Percentiles rank a stretch among this genome's conserved stretches.
Conservation (phyloP, 2,113 vertebrate genomes). For the Tichodroma muraria region DNA sequence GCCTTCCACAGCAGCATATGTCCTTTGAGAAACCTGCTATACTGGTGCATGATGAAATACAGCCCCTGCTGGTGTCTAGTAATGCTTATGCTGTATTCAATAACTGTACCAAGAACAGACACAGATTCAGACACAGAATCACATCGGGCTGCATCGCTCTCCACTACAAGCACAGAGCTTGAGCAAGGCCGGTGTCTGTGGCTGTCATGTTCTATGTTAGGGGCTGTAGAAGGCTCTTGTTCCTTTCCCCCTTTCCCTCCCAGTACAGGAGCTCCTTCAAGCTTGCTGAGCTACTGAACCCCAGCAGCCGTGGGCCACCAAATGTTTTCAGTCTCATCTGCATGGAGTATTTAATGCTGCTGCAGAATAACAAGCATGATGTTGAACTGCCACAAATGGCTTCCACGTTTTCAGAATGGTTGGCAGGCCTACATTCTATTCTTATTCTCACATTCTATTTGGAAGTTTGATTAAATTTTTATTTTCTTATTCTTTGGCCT, state of each 20-base stretch:
- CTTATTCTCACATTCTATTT: background rate
- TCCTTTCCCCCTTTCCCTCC: background rate
- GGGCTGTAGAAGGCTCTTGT: background rate
- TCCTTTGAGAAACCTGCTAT: background rate
- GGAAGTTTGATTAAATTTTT: background rate
- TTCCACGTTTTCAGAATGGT: background rate
- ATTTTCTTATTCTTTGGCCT: background rate
- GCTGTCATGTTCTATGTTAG: background rate
- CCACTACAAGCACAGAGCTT: background rate
- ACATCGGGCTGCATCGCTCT: background rate
- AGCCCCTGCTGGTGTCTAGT: background rate
- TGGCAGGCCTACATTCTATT: background rate
- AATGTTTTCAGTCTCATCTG: background rate
- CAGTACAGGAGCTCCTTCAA: background rate
- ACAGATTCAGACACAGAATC: background rate
- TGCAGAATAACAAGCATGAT: background rate
- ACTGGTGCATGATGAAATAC: background rate
- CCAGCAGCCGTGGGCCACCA: background rate
- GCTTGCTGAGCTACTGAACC: background rate
- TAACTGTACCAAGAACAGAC: background rate
- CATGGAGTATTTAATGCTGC: background rate
- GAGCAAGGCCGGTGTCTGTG: background rate
- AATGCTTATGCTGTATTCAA: background rate
- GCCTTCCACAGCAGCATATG: background rate
- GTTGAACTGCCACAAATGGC: background rate